Percentiles rank a stretch among this genome's conserved stretches.
These are phyloP conservation scores for Trachymyrmex cornetzi DNA, from an alignment of 1,140 invertebrate genomes.

Conservation along the genomic window DNA sequence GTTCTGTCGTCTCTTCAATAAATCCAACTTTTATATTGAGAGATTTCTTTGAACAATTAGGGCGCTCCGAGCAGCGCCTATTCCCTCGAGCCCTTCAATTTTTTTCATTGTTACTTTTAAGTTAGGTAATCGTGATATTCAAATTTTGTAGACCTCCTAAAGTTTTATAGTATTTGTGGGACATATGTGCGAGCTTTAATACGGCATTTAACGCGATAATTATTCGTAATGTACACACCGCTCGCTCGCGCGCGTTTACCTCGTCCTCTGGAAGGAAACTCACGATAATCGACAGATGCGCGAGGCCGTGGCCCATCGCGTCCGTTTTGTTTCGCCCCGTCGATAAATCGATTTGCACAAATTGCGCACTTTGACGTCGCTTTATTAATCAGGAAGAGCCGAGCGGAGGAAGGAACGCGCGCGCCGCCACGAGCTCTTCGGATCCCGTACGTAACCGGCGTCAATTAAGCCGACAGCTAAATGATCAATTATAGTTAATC, in stretches of 20 bases:
- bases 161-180: slow-evolving; percentile 32
- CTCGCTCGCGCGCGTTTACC: not conserved
- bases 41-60: too few species aligned
- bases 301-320: slow-evolving; percentile 1
- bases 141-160: not conserved
- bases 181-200: slow-evolving; percentile 41
- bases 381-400: slow-evolving; percentile 62
- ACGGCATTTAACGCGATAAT: slow-evolving; percentile 53
- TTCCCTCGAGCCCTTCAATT: too few species aligned
- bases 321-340: slow-evolving; percentile 57
- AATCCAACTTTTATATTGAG: too few species aligned
- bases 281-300: slow-evolving; percentile 59
- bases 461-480: slow-evolving; percentile 66
- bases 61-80: too few species aligned
- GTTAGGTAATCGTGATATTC: too few species aligned
- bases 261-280: slow-evolving; percentile 20
- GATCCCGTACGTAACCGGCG: slow-evolving; percentile 39
- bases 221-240: slow-evolving; percentile 56
- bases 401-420: slow-evolving; percentile 51
- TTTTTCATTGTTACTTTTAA: too few species aligned
- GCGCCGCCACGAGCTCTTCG: slow-evolving; percentile 24
- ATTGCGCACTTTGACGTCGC: slow-evolving; percentile 61
- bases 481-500: slow-evolving; percentile 62
- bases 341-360: slow-evolving; percentile 62
- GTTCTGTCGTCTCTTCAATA: too few species aligned